These are phyloP conservation scores for Limnephilus auricula DNA, from an alignment of 2,888 invertebrate species.

Conservation along the genomic window DNA sequence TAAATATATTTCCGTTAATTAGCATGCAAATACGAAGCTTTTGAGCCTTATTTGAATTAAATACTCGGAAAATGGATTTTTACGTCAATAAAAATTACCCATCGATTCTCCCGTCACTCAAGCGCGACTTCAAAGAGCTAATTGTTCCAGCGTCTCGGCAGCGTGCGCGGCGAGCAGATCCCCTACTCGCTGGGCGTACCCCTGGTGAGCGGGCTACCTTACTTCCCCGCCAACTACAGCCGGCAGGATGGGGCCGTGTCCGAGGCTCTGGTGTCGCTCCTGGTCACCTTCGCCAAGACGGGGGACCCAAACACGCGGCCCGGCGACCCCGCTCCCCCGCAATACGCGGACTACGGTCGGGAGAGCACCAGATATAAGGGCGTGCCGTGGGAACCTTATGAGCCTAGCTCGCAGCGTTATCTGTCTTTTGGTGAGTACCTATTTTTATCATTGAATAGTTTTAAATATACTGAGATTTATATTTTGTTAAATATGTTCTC, in stretches of 20 bases:
- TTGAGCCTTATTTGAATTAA: no score
- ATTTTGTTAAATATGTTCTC: no score
- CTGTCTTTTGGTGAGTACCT: constrained; percentile 83
- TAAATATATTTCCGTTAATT: no score
- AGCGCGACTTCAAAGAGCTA: background rate
- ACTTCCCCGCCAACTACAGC: constrained; percentile 84
- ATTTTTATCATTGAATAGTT: background rate
- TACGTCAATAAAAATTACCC: background rate
- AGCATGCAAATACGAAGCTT: no score
- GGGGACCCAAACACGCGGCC: constrained; percentile 82
- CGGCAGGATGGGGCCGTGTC: constrained; percentile 86
- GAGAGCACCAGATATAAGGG: constrained; percentile 80
- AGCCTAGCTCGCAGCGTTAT: constrained; percentile 87
- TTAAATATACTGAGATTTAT: no score
- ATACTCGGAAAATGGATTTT: no score
- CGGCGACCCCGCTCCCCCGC: constrained; percentile 73
- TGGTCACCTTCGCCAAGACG: constrained; percentile 89
- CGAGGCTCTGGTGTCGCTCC: constrained; percentile 84
- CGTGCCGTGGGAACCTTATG: constrained; percentile 87
- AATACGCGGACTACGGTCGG: constrained; percentile 77
- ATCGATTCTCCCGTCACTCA: background rate
- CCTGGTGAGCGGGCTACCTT: constrained; percentile 81
- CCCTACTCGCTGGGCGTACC: constrained; percentile 88
- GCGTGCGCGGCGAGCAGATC: constrained; percentile 86
- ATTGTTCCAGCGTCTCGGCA: constrained; percentile 81